These are phyloP conservation scores for Neosalanx taihuensis DNA, from an alignment of 2,797 vertebrate species.

Conservation along the genomic window DNA sequence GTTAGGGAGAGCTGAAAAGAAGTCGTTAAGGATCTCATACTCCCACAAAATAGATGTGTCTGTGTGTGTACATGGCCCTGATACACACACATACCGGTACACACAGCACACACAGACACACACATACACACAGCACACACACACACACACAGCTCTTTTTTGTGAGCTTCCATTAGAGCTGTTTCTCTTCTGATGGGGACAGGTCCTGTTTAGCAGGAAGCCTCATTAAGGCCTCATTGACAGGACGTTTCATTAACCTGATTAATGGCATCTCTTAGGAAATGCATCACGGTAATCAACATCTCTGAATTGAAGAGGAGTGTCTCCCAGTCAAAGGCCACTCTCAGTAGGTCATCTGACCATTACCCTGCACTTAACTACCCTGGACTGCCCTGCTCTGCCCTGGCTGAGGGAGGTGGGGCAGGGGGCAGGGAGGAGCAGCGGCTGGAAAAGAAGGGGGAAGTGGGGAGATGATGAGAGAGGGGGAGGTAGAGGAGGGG, in stretches of 20 bases:
- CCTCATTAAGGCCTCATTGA: conserved; percentile 69
- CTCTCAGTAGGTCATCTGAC: conserved; percentile 38
- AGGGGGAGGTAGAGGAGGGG: too few relatives aligned
- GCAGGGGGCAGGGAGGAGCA: too few relatives aligned
- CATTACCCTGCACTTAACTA: not conserved
- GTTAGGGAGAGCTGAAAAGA: too few relatives aligned
- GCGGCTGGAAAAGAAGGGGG: too few relatives aligned
- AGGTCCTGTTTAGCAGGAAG: conserved; percentile 56
- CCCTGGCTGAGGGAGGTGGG: not conserved
- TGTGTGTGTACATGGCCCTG: not conserved
- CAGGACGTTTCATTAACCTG: conserved; percentile 74
- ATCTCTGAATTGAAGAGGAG: conserved; percentile 51
- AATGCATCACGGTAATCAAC: conserved; percentile 64
- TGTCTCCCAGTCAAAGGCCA: conserved; percentile 31
- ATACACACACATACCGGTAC: not conserved
- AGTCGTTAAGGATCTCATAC: too few relatives aligned
- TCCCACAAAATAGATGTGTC: too few relatives aligned
- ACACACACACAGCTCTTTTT: too few relatives aligned
- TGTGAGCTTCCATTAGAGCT: conserved; percentile 61
- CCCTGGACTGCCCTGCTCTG: not conserved
- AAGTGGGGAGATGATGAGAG: too few relatives aligned
- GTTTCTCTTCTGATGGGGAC: conserved; percentile 65
- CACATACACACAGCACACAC: not conserved
- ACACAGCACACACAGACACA: not conserved
- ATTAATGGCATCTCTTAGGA: conserved; percentile 69